Conservation (phyloP, 2,113 vertebrate species). For the Ceyx margarethae region DNA sequence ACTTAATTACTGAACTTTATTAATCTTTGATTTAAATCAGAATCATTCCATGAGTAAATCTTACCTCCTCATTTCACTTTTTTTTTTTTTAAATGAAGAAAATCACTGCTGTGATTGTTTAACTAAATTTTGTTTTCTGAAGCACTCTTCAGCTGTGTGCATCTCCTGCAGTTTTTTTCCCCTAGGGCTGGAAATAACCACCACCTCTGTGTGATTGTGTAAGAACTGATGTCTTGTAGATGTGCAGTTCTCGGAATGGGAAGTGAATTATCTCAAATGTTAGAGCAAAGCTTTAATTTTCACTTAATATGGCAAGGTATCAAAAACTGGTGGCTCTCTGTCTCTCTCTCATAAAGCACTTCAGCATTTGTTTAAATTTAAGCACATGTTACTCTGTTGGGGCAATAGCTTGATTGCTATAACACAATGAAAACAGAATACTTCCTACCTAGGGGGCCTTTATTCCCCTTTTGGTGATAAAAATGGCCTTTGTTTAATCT, state of each 20-base stretch:
- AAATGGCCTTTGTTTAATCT: not conserved
- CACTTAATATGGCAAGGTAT: not conserved
- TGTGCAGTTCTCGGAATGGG: not conserved
- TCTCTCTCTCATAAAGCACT: not conserved
- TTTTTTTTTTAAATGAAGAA: not conserved
- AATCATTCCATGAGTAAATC: conserved; percentile 16
- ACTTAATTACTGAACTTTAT: conserved; percentile 38
- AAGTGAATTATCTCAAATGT: not conserved
- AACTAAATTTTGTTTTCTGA: conserved; percentile 44
- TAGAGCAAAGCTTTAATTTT: not conserved
- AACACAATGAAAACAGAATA: conserved; percentile 3
- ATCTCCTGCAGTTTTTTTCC: conserved; percentile 5
- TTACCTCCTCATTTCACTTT: not conserved
- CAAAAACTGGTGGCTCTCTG: not conserved
- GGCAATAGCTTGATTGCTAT: conserved; percentile 1
- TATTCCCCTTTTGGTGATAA: not conserved
- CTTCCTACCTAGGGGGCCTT: not conserved
- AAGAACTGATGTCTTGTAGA: not conserved
- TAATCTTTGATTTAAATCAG: not conserved
- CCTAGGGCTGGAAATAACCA: conserved; percentile 37
- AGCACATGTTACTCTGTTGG: not conserved
- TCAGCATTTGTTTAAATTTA: not conserved
- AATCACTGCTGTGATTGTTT: conserved; percentile 10
- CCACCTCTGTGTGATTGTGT: not conserved
- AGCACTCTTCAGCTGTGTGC: not conserved